Percentiles rank a stretch among this genome's conserved stretches.
phyloP scores from a whole-genome alignment of 2,888 invertebrate species.

The Creontiades dilutus region DNA sequence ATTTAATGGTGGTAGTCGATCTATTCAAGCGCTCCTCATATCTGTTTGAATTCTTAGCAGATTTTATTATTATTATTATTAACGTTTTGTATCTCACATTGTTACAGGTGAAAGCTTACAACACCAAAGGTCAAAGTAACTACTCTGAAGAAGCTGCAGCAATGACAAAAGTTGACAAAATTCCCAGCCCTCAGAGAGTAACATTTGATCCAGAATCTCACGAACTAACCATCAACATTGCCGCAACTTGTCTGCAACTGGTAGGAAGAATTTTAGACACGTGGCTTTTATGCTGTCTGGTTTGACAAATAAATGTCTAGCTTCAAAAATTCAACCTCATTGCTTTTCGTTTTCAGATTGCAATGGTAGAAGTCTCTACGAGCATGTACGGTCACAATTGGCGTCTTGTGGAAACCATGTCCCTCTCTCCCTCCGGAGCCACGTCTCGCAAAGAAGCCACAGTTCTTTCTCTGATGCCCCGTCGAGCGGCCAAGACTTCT shows the following conservation, averaged over 20 bases:
- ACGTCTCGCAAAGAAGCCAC: conserved; percentile 86
- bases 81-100: background rate
- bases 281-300: no score
- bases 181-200: conserved; percentile 89
- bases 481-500: conserved; percentile 77
- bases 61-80: no score
- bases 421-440: conserved; percentile 85
- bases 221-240: conserved; percentile 88
- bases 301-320: no score
- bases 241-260: conserved; percentile 87
- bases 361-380: conserved; percentile 76
- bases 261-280: conserved; percentile 78
- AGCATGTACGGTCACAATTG: conserved; percentile 80
- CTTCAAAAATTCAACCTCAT: no score
- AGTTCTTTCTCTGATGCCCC: conserved; percentile 82
- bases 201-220: conserved; percentile 89
- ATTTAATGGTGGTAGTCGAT: no score
- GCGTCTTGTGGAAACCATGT: conserved; percentile 87
- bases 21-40: no score
- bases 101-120: conserved; percentile 88
- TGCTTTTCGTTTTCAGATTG: conserved; percentile 74
- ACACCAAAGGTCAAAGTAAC: conserved; percentile 92
- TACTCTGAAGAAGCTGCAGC: conserved; percentile 91
- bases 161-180: conserved; percentile 90
- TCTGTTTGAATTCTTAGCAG: no score